These are phyloP conservation scores for Sterna hirundo DNA, from an alignment of 2,113 vertebrate species.

Conservation along the genomic window DNA sequence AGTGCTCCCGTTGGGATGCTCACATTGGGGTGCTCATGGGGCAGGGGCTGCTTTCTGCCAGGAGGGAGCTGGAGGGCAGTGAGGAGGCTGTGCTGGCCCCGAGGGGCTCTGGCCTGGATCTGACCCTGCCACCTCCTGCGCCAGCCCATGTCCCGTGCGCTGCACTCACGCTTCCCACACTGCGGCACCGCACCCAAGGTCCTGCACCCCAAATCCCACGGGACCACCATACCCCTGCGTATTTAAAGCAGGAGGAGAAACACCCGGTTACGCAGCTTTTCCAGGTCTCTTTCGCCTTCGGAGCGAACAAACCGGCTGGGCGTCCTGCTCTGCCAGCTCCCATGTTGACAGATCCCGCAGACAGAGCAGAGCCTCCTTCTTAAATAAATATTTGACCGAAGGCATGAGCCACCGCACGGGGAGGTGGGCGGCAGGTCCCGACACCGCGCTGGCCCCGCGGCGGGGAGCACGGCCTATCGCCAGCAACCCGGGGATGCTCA, in stretches of 20 bases:
- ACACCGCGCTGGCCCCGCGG: fast-evolving
- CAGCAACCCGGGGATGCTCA: fast-evolving
- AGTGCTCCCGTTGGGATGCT: not conserved
- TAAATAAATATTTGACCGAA: not conserved
- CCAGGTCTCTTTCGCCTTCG: not conserved
- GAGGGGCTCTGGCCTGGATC: not conserved
- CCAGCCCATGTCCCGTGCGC: fast-evolving
- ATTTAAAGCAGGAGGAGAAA: not conserved
- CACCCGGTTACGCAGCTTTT: not conserved
- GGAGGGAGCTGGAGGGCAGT: fast-evolving
- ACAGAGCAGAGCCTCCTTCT: not conserved
- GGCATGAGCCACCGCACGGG: not conserved
- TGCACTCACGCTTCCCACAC: fast-evolving
- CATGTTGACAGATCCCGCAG: not conserved
- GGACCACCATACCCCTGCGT: not conserved
- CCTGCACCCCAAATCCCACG: not conserved
- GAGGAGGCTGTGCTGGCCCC: not conserved
- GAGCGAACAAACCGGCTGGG: not conserved
- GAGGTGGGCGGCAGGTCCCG: not conserved
- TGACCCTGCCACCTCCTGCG: not conserved
- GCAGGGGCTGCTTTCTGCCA: not conserved
- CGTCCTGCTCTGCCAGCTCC: not conserved
- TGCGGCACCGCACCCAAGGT: not conserved
- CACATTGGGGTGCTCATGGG: not conserved
- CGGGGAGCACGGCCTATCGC: fast-evolving